Conservation (phyloP, 1,140 invertebrate species). For the Chlorops oryzae region DNA sequence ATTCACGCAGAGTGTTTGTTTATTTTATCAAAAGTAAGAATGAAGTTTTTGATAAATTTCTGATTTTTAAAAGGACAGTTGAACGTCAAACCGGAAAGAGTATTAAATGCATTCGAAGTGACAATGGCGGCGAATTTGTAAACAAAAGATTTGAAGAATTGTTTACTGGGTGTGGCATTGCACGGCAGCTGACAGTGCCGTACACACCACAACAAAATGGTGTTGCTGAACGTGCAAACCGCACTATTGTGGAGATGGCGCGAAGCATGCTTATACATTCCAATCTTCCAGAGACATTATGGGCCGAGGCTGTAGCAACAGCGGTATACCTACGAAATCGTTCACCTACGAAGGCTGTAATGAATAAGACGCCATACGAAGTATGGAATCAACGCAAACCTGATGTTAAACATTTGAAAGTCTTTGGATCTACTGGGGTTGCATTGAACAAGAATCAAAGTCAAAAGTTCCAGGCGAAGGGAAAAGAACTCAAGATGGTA, state of each 20-base stretch:
- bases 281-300: conserved; percentile 26
- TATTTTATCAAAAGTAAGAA: conserved; percentile 46
- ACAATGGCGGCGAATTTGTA: conserved; percentile 17
- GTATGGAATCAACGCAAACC: conserved; percentile 32
- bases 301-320: conserved; percentile 39
- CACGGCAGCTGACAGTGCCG: conserved; percentile 25
- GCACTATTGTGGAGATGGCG: conserved; percentile 33
- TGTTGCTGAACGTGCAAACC: conserved; percentile 28
- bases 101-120: conserved; percentile 11
- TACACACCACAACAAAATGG: conserved; percentile 43
- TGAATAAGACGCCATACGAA: conserved; percentile 33
- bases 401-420: conserved; percentile 21
- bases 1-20: conserved; percentile 31
- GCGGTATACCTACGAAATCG: conserved; percentile 12
- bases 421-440: conserved; percentile 21
- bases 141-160: conserved; percentile 9
- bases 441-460: conserved; percentile 13
- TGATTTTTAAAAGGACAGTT: conserved; percentile 25
- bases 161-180: conserved; percentile 16
- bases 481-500: conserved; percentile 6
- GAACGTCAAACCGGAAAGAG: conserved; percentile 28
- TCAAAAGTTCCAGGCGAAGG: conserved; percentile 8
- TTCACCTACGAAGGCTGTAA: conserved; percentile 24
- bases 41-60: conserved; percentile 39
- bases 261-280: conserved; percentile 42